Conservation (phyloP, 1,140 invertebrate species). For the Diachasmimorpha longicaudata region DNA sequence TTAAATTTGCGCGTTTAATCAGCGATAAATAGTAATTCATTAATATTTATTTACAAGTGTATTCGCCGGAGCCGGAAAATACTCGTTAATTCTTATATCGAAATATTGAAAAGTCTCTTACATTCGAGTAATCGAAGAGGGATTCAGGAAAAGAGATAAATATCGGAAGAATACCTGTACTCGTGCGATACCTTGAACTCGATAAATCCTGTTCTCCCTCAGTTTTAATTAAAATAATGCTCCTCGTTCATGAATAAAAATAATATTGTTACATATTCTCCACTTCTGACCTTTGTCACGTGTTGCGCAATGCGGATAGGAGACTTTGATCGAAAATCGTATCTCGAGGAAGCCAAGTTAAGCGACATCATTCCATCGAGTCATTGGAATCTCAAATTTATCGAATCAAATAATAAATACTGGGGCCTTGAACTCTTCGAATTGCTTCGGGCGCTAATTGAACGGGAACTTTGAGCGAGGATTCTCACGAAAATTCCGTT, state of each 20-base stretch:
- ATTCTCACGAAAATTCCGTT: constrained; percentile 25
- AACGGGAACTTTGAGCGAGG: constrained; percentile 21
- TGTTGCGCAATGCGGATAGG: neutral
- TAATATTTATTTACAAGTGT: too few species aligned
- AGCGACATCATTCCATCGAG: neutral
- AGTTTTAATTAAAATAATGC: neutral
- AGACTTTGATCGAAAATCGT: neutral
- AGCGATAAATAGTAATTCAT: too few species aligned
- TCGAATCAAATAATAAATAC: neutral
- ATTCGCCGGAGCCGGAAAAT: too few species aligned
- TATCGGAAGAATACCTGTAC: neutral
- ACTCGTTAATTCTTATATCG: too few species aligned
- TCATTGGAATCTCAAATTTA: neutral
- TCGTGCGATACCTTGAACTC: neutral
- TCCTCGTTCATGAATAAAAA: neutral
- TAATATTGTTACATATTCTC: neutral
- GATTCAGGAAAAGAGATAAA: too few species aligned
- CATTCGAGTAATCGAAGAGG: too few species aligned
- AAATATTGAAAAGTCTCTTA: too few species aligned
- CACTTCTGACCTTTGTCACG: neutral
- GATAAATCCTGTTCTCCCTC: neutral
- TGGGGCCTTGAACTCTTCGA: constrained; percentile 23
- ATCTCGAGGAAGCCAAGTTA: neutral
- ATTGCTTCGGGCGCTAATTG: constrained; percentile 20
- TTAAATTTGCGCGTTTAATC: too few species aligned